Evolutionary conservation across 1,140 invertebrate genomes (phyloP), one percentile per base, ranked within the genome.

Genomic region (Trichonephila clavipes): DNA sequence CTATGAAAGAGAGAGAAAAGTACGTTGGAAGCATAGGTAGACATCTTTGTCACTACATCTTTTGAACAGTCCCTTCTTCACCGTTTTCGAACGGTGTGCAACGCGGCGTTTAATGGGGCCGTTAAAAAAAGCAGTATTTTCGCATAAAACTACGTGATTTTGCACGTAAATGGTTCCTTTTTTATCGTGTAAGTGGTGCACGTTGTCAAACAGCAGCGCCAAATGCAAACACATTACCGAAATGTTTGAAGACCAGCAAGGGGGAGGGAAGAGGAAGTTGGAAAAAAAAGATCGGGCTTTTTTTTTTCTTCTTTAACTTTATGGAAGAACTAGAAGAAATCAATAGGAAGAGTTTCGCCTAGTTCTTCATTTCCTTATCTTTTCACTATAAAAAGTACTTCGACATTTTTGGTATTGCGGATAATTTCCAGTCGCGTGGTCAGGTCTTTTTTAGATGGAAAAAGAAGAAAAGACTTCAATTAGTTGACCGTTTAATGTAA

Each of bases 131-230:
- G 81, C 34, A 85, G 34, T 85, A 85, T 85, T 83, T 92, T 81
- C 81, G 90, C 90, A 92, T 92, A 92, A 92, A 92, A 83, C 28
- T 92, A 92, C 90, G 90, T 92, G 90, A 83, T 92, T 92, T 51
- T 19, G 77, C 72, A 85, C 59, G 82, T 92, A 92, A 92, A 92
- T 85, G 61, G 40, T 83, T 64, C 62, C 34, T 82, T 92, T 91
- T 92, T 92, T 85, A 92, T 85, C 59, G 82, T 21, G 16, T 85
- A 92, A 92, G 90, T 92, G 77, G 81, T 28, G 64, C 64, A 66
- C 90, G 72, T 92, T 92, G 77, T 92, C 90, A 85, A 85, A 92
- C 61, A 92, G 34, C 59, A 66, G 90, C 59, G 28, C n/a, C 24
- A 88, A 90, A 92, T 66, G 90, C 90, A 92, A 92, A 92, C 90